Conservation (phyloP, 2,797 vertebrate genomes). For the Vireo griseus region DNA sequence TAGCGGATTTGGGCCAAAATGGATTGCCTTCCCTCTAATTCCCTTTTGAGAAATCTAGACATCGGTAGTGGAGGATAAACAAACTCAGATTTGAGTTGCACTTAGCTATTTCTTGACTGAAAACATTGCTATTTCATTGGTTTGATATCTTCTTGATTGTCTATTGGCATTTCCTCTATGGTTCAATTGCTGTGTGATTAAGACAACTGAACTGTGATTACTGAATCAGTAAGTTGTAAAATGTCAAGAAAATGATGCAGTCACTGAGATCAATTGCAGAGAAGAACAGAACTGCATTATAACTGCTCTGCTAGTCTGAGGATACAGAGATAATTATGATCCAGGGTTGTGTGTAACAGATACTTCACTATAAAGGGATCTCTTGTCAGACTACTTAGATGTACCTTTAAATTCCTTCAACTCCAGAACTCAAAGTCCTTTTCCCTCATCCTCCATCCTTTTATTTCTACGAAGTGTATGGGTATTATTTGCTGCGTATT, state of each 20-base stretch:
- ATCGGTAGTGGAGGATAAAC: background rate
- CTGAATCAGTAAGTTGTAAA: background rate
- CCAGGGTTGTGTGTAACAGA: background rate
- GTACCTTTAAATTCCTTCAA: background rate
- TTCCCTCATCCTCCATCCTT: background rate
- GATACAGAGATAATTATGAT: background rate
- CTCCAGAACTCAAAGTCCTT: background rate
- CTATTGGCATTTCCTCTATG: background rate
- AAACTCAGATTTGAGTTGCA: background rate
- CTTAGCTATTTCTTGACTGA: background rate
- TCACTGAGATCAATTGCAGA: background rate
- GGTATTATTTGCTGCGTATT: background rate
- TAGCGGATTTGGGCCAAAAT: background rate
- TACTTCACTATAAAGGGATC: background rate
- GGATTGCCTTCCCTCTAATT: background rate
- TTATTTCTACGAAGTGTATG: background rate
- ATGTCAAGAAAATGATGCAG: background rate
- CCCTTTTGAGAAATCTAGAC: background rate
- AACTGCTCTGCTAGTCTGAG: background rate
- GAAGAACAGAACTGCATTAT: background rate
- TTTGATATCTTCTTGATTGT: background rate
- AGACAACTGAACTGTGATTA: background rate
- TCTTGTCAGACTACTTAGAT: background rate
- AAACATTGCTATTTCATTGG: background rate
- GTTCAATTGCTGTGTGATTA: background rate